These are phyloP conservation scores for Antennarius striatus DNA, from an alignment of 2,113 vertebrate species.

Conservation along the genomic window DNA sequence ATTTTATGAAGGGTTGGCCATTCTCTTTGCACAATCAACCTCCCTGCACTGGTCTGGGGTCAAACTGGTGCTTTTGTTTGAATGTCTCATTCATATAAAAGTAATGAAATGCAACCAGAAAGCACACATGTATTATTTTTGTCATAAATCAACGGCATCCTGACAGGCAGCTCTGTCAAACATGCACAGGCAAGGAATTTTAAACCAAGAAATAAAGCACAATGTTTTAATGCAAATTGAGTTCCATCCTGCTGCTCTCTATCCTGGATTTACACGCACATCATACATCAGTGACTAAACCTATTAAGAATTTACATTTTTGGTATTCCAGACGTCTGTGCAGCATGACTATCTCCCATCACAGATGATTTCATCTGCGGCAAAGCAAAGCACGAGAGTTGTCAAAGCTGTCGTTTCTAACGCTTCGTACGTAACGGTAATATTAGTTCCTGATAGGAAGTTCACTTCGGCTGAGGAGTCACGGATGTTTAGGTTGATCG, in stretches of 20 bases:
- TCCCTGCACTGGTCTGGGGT: neutral
- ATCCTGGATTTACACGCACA: neutral
- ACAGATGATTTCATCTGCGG: constrained; percentile 36
- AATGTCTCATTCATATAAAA: neutral
- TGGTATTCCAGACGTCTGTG: constrained; percentile 8
- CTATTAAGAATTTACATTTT: constrained; percentile 10
- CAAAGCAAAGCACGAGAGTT: constrained; percentile 22
- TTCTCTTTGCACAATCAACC: neutral
- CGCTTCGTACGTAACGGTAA: neutral
- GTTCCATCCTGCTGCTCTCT: neutral
- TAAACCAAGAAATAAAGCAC: neutral
- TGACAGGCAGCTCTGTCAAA: no score
- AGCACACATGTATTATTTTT: no score
- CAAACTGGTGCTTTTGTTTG: neutral
- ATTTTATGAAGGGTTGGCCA: constrained; percentile 3
- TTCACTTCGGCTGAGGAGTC: constrained; percentile 10
- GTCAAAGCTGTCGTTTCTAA: constrained; percentile 32
- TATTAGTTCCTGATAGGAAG: neutral
- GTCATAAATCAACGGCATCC: no score
- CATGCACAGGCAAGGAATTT: no score
- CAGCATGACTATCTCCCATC: constrained; percentile 2
- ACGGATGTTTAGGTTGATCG: neutral
- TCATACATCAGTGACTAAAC: constrained; percentile 15
- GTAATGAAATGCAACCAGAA: neutral
- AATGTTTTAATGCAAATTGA: neutral